Base-by-base conservation (phyloP, 1,140 invertebrate genomes). In the Zaprionus kolodkinae region DNA sequence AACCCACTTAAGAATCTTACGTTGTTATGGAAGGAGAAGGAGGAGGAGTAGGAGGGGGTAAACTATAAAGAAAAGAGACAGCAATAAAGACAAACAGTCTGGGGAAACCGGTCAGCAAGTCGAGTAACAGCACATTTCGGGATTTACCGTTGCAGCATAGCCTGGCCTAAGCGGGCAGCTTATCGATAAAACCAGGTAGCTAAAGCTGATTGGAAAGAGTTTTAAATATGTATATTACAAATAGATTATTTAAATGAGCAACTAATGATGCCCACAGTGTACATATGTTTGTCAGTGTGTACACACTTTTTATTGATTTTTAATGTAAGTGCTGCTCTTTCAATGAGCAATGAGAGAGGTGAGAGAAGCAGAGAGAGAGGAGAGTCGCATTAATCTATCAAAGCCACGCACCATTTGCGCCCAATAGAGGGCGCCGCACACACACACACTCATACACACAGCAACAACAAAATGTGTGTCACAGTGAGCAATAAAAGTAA, bases 331-430 rank as follows among this genome's bases (percentile, higher is more conserved):
- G n/a, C n/a, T n/a, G n/a, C n/a, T n/a, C n/a, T n/a, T n/a, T n/a
- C n/a, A n/a, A 21, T 21, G 21, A 21, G 21, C 21, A 21, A 21
- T 21, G 21, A 21, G 21, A 21, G 21, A 21, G 21, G 21, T 2
- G 21, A 21, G 6, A 65, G 27, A 60, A 54, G 35, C 12, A 55
- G 48, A 43, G 21, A 13, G 38, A 35, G 12, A 64, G 50, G 65
- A 55, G 52, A 13, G 62, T 72, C 66, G 72, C 72, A 55, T 78
- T 89, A 88, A 88, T 88, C 85, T 81, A 87, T 79, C 72, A 85
- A 77, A 85, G 85, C 78, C 78, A 88, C 81, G 84, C 84, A 85
- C 84, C 81, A 88, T 81, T 88, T 89, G 76, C 70, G 56, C 84
- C 30, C 15, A 17, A 7, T 13, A 54, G 25, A 6, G 30, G 27